Base-by-base conservation (phyloP, 2,797 vertebrate genomes). In the Podarcis siculus region DNA sequence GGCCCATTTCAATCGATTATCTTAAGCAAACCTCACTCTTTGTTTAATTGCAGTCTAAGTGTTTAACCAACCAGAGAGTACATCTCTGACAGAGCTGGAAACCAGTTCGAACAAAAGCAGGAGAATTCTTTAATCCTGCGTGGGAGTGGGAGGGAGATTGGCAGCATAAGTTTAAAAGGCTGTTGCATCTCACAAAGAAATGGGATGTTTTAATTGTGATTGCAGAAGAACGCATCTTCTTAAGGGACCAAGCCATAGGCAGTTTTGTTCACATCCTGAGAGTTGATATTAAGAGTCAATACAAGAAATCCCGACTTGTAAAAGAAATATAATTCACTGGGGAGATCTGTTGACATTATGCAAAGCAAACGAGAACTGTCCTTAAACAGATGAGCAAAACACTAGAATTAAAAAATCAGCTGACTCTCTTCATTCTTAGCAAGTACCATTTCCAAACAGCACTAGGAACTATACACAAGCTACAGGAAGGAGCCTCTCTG, bases 401-500 rank as follows among this genome's bases (percentile, higher is more conserved):
- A 92, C 90, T 95, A 92, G 92, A 95, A 94, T 93, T 94, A 61
- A 94, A 95, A 95, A 95, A 85, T 1, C 87, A 90, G 55, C 21
- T 69, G 76, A 76, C 81, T 93, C 95, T 81, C 87, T 93, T 88
- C 55, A 7, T 64, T 25, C 79, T 90, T 86, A 93, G 88, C 0
- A 87, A 88, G 64, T 90, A 85, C 86, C 27, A 90, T 96, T 94
- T 94, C 88, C 85, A 95, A 96, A 95, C 89, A 89, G 87, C 93
- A 95, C 66, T 64, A 87, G 93, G 87, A 95, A 93, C 91, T 95
- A 96, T 95, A 91, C 93, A 93, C 80, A 93, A 94, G 91, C 90
- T 89, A 37, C 81, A 79, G 45, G 42, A 92, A 87, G 37, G 45
- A 92, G 21, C 66, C 71, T 92, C 85, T 89, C 0, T 32, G 35